These are phyloP conservation scores for Aeoliscus strigatus DNA, from an alignment of 2,797 vertebrate genomes.

Conservation along the genomic window DNA sequence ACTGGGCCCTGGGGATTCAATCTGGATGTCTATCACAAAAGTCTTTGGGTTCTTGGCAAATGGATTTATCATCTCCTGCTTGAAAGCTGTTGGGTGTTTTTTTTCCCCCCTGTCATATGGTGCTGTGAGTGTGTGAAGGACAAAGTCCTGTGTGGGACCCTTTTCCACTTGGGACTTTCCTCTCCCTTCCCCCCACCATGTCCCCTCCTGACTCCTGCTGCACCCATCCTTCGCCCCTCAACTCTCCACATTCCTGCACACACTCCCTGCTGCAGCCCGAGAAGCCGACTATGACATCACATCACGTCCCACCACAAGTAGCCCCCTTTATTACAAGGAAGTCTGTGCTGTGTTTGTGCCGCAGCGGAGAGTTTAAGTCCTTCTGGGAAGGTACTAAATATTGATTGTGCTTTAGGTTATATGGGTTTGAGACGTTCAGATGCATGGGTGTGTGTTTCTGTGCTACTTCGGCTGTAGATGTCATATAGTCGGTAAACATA, in stretches of 20 bases:
- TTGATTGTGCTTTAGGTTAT: slow-evolving; percentile 35
- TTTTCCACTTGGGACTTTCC: slow-evolving; percentile 54
- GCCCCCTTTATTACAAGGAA: slow-evolving; percentile 54
- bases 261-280: slow-evolving; percentile 48
- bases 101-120: slow-evolving; percentile 41
- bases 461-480: slow-evolving; percentile 14
- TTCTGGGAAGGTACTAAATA: slow-evolving; percentile 43
- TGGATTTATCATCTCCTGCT: no score
- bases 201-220: slow-evolving; percentile 59
- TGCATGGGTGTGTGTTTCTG: slow-evolving; percentile 24
- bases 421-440: slow-evolving; percentile 24
- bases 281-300: slow-evolving; percentile 64
- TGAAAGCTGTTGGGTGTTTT: not conserved
- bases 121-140: slow-evolving; percentile 30
- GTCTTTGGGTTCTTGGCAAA: not conserved
- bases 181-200: slow-evolving; percentile 60
- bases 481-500: slow-evolving; percentile 13
- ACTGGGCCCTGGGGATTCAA: not conserved
- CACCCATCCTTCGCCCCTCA: slow-evolving; percentile 56
- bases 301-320: slow-evolving; percentile 58
- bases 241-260: slow-evolving; percentile 65
- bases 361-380: slow-evolving; percentile 31
- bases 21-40: not conserved
- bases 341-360: slow-evolving; percentile 33
- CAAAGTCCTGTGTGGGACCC: slow-evolving; percentile 50